A percentile compares a stretch with the other conserved stretches of the same genome.
Conservation (phyloP, 1,140 invertebrate genomes). For the Cyphomyrmex costatus region DNA sequence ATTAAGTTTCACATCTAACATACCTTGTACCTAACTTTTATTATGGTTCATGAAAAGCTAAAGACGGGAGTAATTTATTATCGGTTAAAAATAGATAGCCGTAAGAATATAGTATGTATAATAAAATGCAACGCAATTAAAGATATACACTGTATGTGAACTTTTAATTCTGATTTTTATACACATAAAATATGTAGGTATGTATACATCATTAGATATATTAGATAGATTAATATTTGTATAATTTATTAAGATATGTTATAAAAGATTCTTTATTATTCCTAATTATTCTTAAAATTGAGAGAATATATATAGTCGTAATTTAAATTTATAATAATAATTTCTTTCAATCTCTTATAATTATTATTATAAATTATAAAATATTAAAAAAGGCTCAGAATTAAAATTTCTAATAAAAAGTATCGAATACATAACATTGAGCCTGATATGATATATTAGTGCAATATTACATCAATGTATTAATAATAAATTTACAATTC, state of each 20-base stretch:
- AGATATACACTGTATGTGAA: neutral
- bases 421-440: too few relatives aligned
- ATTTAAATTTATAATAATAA: neutral
- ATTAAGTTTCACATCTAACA: constrained; percentile 32
- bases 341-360: neutral
- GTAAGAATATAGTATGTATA: constrained; percentile 9
- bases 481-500: too few relatives aligned
- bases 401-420: too few relatives aligned
- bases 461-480: too few relatives aligned
- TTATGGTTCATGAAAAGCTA: neutral
- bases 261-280: too few relatives aligned
- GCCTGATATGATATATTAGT: too few relatives aligned
- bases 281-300: neutral
- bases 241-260: neutral
- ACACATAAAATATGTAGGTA: neutral
- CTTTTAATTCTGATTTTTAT: neutral
- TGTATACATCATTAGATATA: neutral
- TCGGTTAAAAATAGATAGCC: constrained; percentile 6
- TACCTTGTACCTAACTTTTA: constrained; percentile 32
- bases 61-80: neutral
- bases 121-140: neutral
- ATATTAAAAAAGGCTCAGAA: too few relatives aligned
- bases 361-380: too few relatives aligned
- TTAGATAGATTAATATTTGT: neutral
- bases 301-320: neutral